Base-by-base conservation (phyloP, 2,797 vertebrate species). In the Poecilia velifera region DNA sequence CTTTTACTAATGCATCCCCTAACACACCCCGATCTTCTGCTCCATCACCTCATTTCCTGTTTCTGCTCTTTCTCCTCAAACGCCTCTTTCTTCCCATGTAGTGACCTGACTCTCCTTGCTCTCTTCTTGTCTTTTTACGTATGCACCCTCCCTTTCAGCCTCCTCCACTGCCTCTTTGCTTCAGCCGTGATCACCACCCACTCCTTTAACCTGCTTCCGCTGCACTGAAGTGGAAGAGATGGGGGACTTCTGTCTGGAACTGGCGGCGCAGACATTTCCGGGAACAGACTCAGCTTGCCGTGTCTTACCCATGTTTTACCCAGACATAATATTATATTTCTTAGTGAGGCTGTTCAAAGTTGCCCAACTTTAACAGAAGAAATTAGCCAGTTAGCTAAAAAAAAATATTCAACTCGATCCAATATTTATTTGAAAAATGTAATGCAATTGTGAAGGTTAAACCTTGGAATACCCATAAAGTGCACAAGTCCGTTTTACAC, bases 151-250 rank as follows among this genome's bases (percentile, higher is more conserved):
- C 45, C 39, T 12, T 80, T 22, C 74, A 49, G n/a, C 68, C 64
- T 70, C 28, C 18, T 71, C 71, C 70, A 73, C 66, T 84, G 28
- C 66, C 70, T 84, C 43, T 81, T 79, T 76, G 47, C 83, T 74
- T 83, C 72, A 55, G 57, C 80, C 72, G 74, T 72, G 78, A 87
- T 85, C 85, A 74, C 87, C 87, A 82, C 84, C 87, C 89, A 86
- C 87, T 87, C 82, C 43, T 88, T 87, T 84, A 84, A 82, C 84
- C 76, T 12, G 77, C 78, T 84, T 88, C 85, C 16, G 4, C 77
- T 70, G 55, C 68, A 3, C 59, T 87, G 79, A 82, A 66, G 83
- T 78, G 74, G 82, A 92, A 91, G 74, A 41, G 76, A 88, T 77
- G 78, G 45, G 66, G 76, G 41, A 70, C 76, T 88, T 90, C 76